Evolutionary conservation across 2,113 vertebrate genomes (phyloP), one percentile per base, ranked within the genome.

Genomic region (Tyto alba): DNA sequence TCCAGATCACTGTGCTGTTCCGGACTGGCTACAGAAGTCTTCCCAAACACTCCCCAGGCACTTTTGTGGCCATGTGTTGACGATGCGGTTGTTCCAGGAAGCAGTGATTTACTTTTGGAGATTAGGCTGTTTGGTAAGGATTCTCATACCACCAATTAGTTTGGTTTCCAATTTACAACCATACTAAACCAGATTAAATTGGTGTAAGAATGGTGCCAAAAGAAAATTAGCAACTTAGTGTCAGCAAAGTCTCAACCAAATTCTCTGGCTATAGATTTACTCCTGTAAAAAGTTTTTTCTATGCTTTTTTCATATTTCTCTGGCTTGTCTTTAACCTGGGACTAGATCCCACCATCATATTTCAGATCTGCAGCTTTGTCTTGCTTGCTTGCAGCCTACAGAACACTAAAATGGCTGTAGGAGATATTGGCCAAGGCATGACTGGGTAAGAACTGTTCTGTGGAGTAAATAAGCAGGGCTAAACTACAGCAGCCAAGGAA

Each of bases 61-160:
- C n/a, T 19, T 68, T 9, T 60, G 67, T 36, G 88, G 45, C n/a
- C 6, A 0, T 55, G 66, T 55, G 30, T 9, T 68, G 67, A 5
- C 88, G 90, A 36, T 52, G 64, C 40, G 78, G n/a, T 63, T 93
- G 85, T 96, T 96, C 93, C 96, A 97, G 96, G 96, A 96, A 96
- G 73, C 69, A 52, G 19, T 8, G 72, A 43, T 92, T 93, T 89
- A 36, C 43, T 77, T 94, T 64, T 66, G 53, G 85, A 86, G 63
- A 47, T 92, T 78, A 94, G 73, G 73, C 64, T 95, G 68, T 92
- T 95, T 89, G 73, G 64, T 72, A 34, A 96, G n/a, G 83, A 81
- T 77, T 93, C 56, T 74, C 34, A 13, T 64, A 48, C 10, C 40
- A 36, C 16, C 47, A 40, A 20, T 59, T 48, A 56, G 48, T 40